A percentile compares a stretch with the other conserved stretches of the same genome.
phyloP scores from a whole-genome alignment of 2,888 invertebrate genomes.

The Pecten maximus region DNA sequence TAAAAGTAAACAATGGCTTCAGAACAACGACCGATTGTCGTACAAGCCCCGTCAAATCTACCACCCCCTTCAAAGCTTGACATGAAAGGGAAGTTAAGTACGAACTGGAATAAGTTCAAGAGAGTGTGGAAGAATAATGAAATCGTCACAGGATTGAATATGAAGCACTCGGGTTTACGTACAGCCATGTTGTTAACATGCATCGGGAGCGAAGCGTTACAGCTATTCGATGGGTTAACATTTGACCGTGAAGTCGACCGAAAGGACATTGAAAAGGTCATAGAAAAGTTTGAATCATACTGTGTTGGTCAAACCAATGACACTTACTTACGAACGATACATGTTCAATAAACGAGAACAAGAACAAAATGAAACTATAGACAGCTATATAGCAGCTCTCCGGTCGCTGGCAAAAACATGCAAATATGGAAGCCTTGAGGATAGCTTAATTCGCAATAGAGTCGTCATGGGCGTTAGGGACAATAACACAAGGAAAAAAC shows the following conservation, averaged over 20 bases:
- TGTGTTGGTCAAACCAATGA: no score
- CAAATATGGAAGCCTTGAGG: slow-evolving; percentile 40
- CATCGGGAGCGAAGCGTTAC: slow-evolving; percentile 52
- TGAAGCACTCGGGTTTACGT: slow-evolving; percentile 39
- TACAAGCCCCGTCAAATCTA: no score
- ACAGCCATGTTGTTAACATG: slow-evolving; percentile 51
- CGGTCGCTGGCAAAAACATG: slow-evolving; percentile 49
- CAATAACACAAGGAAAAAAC: no score
- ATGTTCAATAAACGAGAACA: no score
- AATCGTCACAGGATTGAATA: slow-evolving; percentile 41
- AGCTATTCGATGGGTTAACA: slow-evolving; percentile 53
- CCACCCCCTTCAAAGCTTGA: slow-evolving; percentile 47
- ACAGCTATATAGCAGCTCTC: no score
- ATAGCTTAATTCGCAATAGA: slow-evolving; percentile 26
- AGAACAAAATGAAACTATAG: no score
- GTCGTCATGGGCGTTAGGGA: no score
- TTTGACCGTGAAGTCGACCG: slow-evolving; percentile 49
- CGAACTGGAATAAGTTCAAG: slow-evolving; percentile 48
- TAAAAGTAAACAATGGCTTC: no score
- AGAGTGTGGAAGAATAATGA: no score
- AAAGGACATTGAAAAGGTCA: slow-evolving; percentile 47
- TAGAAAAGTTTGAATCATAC: slow-evolving; percentile 52
- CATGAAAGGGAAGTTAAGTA: slow-evolving; percentile 48
- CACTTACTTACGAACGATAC: slow-evolving; percentile 58
- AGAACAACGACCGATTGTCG: no score